Conservation (phyloP, 2,797 vertebrate genomes). For the Hafferia zeledoni region DNA sequence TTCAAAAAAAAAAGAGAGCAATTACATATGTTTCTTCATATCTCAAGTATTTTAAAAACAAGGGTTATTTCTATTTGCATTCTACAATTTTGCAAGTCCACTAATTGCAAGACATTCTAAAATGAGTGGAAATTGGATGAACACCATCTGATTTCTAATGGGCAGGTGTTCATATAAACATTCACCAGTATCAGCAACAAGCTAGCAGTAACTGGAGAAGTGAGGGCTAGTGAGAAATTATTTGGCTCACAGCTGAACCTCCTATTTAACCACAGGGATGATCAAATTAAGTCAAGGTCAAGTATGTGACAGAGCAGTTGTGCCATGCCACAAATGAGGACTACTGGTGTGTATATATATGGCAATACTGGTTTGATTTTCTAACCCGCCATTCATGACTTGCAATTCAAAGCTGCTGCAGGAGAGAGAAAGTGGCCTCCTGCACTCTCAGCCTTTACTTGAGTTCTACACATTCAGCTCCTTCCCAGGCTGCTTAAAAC, state of each 20-base stretch:
- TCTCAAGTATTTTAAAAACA: not conserved
- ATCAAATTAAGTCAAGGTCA: conserved; percentile 37
- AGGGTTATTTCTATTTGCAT: not conserved
- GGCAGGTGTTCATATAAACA: conserved; percentile 11
- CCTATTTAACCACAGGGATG: not conserved
- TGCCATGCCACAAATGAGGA: not conserved
- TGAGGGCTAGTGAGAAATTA: not conserved
- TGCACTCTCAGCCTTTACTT: not conserved
- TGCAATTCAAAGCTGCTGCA: not conserved
- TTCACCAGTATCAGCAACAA: not conserved
- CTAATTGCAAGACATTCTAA: not conserved
- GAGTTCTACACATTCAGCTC: not conserved
- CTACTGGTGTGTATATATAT: not conserved
- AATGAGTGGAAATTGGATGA: not conserved
- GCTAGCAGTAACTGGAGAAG: not conserved
- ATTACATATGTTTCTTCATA: not conserved
- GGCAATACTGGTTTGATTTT: not conserved
- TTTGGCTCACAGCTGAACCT: not conserved
- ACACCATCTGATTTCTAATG: conserved; percentile 16
- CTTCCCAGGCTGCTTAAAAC: not conserved
- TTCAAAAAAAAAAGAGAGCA: not conserved
- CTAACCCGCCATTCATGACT: not conserved
- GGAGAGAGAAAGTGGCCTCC: not conserved
- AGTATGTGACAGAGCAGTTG: not conserved
- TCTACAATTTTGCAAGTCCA: not conserved